Conservation (phyloP, 1,140 invertebrate genomes). For the Medauroidea extradentata region DNA sequence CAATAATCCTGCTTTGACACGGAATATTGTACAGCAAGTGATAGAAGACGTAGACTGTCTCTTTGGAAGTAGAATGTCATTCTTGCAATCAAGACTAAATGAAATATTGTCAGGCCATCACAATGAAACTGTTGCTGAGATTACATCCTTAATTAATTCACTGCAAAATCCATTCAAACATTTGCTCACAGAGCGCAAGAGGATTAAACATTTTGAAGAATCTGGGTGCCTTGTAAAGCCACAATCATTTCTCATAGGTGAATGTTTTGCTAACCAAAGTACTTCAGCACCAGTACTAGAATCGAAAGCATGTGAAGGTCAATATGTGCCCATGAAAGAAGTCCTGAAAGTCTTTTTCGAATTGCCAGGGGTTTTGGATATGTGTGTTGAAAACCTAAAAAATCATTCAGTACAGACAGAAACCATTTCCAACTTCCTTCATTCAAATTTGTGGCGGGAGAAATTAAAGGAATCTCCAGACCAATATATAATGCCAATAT, state of each 20-base stretch:
- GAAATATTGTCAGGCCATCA: no score
- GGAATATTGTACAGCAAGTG: no score
- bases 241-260: not conserved
- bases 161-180: not conserved
- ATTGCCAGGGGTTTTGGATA: not conserved
- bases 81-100: no score
- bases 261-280: not conserved
- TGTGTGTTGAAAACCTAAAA: not conserved
- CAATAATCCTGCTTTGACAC: no score
- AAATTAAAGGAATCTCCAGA: not conserved
- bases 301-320: not conserved
- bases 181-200: not conserved
- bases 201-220: not conserved
- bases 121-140: no score
- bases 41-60: no score
- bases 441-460: not conserved
- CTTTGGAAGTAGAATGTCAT: no score
- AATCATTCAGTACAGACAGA: not conserved
- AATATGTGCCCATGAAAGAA: not conserved
- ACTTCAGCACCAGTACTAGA: not conserved
- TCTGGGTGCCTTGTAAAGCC: not conserved
- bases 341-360: not conserved
- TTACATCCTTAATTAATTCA: no score
- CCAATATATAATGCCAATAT: not conserved
- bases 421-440: not conserved